Conservation (phyloP, 2,797 vertebrate genomes). For the Natrix natrix region DNA sequence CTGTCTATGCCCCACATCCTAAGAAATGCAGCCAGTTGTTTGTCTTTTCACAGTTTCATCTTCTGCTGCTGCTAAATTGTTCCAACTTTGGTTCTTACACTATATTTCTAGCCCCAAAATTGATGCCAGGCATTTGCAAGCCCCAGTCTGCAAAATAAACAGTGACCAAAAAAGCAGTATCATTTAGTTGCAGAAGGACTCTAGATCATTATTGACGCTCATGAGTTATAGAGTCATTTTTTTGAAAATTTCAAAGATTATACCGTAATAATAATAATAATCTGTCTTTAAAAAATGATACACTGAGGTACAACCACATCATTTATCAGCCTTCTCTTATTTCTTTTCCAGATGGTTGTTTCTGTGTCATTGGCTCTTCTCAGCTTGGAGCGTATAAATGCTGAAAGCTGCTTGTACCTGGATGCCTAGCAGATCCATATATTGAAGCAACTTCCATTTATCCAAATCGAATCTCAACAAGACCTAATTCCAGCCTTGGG, state of each 20-base stretch:
- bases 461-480: conserved; percentile 48
- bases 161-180: neutral
- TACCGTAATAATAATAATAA: neutral
- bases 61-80: neutral
- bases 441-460: conserved; percentile 43
- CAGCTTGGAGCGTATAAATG: neutral
- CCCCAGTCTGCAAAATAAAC: neutral
- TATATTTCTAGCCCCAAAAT: neutral
- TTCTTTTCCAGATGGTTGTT: neutral
- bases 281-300: neutral
- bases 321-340: neutral
- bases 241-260: neutral
- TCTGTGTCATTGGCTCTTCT: neutral
- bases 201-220: no score
- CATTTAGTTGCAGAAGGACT: neutral
- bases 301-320: neutral
- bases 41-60: neutral
- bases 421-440: conserved; percentile 43
- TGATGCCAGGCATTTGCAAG: no score
- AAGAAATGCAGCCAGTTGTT: neutral
- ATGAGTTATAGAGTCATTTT: neutral
- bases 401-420: neutral
- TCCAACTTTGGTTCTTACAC: neutral
- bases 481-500: conserved; percentile 37
- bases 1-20: neutral